Base-by-base conservation (phyloP, 2,113 vertebrate genomes). In the Campylorhamphus procurvoides region DNA sequence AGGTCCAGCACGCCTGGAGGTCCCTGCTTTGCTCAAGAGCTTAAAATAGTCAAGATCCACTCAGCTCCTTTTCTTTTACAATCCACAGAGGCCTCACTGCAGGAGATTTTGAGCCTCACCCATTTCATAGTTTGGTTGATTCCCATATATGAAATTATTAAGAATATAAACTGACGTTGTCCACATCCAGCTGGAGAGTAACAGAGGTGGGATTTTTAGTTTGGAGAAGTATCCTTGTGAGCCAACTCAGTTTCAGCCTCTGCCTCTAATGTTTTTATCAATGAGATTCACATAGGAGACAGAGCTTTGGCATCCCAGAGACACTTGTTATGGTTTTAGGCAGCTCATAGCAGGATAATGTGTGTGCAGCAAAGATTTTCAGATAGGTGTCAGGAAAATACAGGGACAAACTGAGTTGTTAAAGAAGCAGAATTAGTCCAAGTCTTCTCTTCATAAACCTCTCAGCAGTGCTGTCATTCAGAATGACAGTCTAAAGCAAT, bases 181-280 rank as follows among this genome's bases (percentile, higher is more conserved):
- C 53, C 55, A 58, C 50, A 77, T 87, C 53, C 75, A 96, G n/a
- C 75, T 90, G 92, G 56, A 90, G 90, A 91, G 29, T 62, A 84
- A 79, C 49, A 72, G 74, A 60, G 67, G 50, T 67, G 83, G 59
- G 85, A 88, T 80, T 93, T 94, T 94, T 83, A 71, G 80, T 90
- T 76, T 68, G 83, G 81, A 47, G 66, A 82, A 77, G 19, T 72
- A 78, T 64, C 85, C 79, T 80, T 29, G 18, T 46, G 49, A 91
- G 58, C 78, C 82, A 95, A 11, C 67, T 76, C 74, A 68, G 6
- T 93, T 79, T 72, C 75, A 93, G 53, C 53, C 71, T 29, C 11
- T 73, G 25, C 27, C 50, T 47, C 46, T 73, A 20, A 89, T 25
- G n/a, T 83, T 91, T 87, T 82, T 72, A 40, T 90, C 67, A 47